phyloP scores from a whole-genome alignment of 2,888 invertebrate genomes.

The Drosophila phalerata region DNA sequence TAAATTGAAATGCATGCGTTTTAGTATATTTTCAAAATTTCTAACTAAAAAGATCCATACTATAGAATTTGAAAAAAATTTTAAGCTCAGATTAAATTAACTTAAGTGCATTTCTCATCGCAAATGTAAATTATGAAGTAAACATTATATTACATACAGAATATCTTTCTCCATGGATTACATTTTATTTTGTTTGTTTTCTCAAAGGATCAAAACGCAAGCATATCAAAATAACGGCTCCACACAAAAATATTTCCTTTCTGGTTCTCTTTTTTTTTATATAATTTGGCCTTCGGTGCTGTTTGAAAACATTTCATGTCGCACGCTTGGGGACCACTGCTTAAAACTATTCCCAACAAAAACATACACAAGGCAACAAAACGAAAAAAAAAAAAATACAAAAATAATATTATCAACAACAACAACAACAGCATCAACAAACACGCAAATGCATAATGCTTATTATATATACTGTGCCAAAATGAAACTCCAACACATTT shows the following conservation, averaged over 20 bases:
- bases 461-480: constrained; percentile 62
- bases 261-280: constrained; percentile 12
- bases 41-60: not conserved
- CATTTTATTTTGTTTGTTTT: constrained; percentile 9
- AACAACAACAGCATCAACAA: constrained; percentile 38
- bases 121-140: not conserved
- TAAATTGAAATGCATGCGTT: too few relatives aligned
- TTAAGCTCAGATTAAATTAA: not conserved
- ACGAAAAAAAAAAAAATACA: constrained; percentile 10
- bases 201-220: constrained; percentile 32
- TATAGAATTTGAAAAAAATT: not conserved
- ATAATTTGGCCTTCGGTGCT: constrained; percentile 52
- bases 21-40: too few relatives aligned
- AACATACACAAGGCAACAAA: constrained; percentile 12
- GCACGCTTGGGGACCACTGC: constrained; percentile 57
- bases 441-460: constrained; percentile 65
- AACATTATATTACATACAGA: constrained; percentile 4
- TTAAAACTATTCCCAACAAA: constrained; percentile 54
- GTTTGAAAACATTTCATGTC: constrained; percentile 62
- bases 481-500: constrained; percentile 65
- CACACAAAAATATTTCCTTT: constrained; percentile 27
- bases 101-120: not conserved
- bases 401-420: constrained; percentile 16
- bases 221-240: constrained; percentile 36
- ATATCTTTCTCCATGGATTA: constrained; percentile 26